Conservation (phyloP, 2,888 invertebrate genomes). For the Myopa tessellatipennis region DNA sequence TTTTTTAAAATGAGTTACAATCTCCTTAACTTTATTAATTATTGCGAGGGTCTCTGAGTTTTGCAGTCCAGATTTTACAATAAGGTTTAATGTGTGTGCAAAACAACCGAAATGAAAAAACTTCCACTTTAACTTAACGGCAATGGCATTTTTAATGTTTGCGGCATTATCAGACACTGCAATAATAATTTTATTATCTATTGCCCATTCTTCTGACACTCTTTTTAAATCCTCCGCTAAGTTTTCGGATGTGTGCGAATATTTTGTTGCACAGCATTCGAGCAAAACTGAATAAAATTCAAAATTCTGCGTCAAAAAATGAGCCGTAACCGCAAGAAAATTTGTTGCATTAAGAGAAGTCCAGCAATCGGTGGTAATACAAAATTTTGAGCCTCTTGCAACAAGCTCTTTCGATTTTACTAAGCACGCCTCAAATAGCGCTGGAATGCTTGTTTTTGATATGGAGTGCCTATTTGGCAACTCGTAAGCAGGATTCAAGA, state of each 20-base stretch:
- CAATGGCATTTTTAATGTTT: conserved; percentile 44
- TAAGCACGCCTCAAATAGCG: not conserved
- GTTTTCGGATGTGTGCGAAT: conserved; percentile 10
- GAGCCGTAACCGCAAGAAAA: not conserved
- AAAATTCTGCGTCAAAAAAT: not conserved
- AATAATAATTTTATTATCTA: conserved; percentile 50
- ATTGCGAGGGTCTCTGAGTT: not conserved
- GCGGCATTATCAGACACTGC: conserved; percentile 49
- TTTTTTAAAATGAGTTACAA: conserved; percentile 18
- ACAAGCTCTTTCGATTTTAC: not conserved
- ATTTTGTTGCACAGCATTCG: conserved; percentile 5
- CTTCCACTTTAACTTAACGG: not conserved
- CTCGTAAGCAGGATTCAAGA: not conserved
- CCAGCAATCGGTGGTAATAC: conserved; percentile 12
- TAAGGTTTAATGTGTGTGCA: too few species aligned
- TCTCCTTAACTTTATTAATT: conserved; percentile 11
- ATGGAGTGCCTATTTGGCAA: conserved; percentile 1
- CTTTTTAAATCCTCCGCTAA: not conserved
- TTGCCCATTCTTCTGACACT: not conserved
- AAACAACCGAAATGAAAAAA: not conserved
- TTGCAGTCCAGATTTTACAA: too few species aligned
- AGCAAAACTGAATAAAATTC: not conserved
- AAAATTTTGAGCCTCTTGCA: not conserved
- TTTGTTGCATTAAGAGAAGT: not conserved
- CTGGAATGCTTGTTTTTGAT: conserved; percentile 14